Conservation (phyloP, 92 coral and sea anemone genomes). For the Umimayanthus chanpuru region DNA sequence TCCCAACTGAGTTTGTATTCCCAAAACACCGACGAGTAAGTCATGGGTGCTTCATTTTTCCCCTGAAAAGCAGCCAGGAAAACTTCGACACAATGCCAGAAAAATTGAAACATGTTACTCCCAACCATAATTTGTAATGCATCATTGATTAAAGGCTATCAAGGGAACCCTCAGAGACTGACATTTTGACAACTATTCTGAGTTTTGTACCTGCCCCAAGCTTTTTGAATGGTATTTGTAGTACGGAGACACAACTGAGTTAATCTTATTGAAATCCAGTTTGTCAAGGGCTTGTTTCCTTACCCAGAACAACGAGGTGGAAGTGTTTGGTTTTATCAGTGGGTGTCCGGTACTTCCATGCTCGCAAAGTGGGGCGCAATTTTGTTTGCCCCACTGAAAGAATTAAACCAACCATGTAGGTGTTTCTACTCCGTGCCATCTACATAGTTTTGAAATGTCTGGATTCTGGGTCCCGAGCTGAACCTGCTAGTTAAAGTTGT, state of each 20-base stretch:
- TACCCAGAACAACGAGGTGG: no score
- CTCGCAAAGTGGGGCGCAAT: no score
- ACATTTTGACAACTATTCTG: no score
- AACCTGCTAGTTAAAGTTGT: neutral
- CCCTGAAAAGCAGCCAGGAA: neutral
- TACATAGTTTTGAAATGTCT: neutral
- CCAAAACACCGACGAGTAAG: conserved; percentile 76
- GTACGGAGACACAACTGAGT: neutral
- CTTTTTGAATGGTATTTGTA: neutral
- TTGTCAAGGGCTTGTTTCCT: no score
- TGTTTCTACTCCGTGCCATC: no score
- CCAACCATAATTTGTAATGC: neutral
- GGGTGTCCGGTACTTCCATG: no score
- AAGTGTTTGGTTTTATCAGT: no score
- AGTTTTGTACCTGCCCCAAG: neutral
- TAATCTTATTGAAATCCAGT: no score
- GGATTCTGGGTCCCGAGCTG: neutral
- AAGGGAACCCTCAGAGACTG: neutral
- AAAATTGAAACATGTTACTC: neutral
- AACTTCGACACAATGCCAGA: neutral
- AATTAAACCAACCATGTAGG: no score
- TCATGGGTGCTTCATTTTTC: neutral
- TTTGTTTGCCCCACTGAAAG: no score
- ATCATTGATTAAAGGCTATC: neutral
- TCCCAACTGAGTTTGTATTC: conserved; percentile 64